A percentile compares a stretch with the other conserved stretches of the same genome.
These are phyloP conservation scores for Achatina immaculata DNA, from an alignment of 1,140 invertebrate species.

Conservation along the genomic window DNA sequence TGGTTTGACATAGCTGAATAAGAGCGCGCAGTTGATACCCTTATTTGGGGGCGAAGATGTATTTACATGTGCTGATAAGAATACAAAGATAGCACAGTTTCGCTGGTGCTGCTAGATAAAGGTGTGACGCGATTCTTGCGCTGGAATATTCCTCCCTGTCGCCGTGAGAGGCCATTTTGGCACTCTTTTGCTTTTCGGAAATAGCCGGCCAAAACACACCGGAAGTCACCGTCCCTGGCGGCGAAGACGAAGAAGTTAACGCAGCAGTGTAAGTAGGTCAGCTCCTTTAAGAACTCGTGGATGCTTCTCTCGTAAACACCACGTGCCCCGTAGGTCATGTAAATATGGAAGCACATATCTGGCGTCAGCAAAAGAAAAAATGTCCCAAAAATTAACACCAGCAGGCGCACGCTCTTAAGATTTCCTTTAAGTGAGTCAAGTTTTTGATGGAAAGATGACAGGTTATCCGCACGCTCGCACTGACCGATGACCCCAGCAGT, in stretches of 20 bases:
- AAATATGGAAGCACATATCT: background rate
- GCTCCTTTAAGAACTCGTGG: background rate
- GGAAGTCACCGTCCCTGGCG: background rate
- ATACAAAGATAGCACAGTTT: too few relatives aligned
- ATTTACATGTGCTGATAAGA: too few relatives aligned
- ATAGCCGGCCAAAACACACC: background rate
- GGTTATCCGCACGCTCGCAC: background rate
- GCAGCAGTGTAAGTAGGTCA: background rate
- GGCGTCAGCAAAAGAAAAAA: background rate
- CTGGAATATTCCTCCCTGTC: too few relatives aligned
- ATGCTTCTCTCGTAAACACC: background rate
- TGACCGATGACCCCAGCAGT: background rate
- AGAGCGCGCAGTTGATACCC: too few relatives aligned
- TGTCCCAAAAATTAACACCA: background rate
- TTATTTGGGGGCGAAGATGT: too few relatives aligned
- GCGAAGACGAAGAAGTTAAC: background rate
- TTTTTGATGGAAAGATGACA: background rate
- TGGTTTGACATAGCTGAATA: too few relatives aligned
- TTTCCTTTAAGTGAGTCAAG: background rate
- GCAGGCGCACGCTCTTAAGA: background rate
- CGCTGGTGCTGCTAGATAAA: too few relatives aligned
- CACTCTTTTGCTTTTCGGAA: background rate
- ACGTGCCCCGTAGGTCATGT: background rate
- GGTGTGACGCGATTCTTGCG: too few relatives aligned
- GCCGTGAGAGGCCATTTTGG: too few relatives aligned